Conservation (phyloP, 1,140 invertebrate genomes). For the Drosophila asahinai region DNA sequence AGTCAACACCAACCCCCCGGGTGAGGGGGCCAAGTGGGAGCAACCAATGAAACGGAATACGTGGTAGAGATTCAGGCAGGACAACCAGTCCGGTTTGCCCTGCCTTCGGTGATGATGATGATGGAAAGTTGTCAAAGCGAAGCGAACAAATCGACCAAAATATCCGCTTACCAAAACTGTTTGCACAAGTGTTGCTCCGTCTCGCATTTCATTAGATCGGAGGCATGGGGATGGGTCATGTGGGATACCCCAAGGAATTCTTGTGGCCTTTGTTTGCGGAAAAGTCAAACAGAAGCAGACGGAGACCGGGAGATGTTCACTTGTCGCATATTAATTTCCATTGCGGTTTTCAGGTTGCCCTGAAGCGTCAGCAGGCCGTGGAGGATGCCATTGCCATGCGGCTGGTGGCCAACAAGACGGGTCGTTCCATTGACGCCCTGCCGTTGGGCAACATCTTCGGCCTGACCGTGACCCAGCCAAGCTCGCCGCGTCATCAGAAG, state of each 20-base stretch:
- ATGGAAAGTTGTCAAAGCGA: constrained; percentile 80
- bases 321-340: constrained; percentile 85
- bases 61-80: constrained; percentile 26
- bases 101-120: constrained; percentile 61
- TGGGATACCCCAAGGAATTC: constrained; percentile 63
- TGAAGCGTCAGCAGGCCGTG: constrained; percentile 98
- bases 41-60: constrained; percentile 68
- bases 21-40: constrained; percentile 9
- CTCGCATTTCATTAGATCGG: constrained; percentile 65
- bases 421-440: constrained; percentile 91
- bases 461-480: constrained; percentile 90
- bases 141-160: constrained; percentile 76
- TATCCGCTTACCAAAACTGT: constrained; percentile 79
- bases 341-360: constrained; percentile 91
- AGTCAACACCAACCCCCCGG: constrained; percentile 11
- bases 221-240: background rate
- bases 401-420: constrained; percentile 94
- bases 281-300: constrained; percentile 69
- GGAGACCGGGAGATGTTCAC: constrained; percentile 51
- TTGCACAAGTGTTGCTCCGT: constrained; percentile 78
- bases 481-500: constrained; percentile 52
- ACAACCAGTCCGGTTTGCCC: constrained; percentile 31
- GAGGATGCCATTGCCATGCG: constrained; percentile 98
- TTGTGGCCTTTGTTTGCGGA: constrained; percentile 42
- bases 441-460: constrained; percentile 97